Evolutionary conservation across 2,888 invertebrate species (phyloP).

Genomic region (Cerceris ruficornis): DNA sequence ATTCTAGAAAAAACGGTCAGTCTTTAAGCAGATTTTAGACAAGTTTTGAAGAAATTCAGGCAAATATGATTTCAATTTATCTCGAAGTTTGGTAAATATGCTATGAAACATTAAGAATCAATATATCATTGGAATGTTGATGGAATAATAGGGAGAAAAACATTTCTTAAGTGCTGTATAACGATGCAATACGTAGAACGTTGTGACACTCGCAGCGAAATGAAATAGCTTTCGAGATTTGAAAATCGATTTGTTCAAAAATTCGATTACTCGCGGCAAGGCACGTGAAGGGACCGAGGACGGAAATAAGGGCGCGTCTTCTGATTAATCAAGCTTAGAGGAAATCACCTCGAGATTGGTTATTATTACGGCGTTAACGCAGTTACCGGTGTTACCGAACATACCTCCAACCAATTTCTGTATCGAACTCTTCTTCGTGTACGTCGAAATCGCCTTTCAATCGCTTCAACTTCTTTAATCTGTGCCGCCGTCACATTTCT

Average conservation of each 20-base stretch:
- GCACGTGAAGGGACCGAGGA: slow-evolving; percentile 45
- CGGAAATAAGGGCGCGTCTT: slow-evolving; percentile 80
- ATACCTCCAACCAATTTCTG: slow-evolving; percentile 77
- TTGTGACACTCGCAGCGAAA: slow-evolving; percentile 8
- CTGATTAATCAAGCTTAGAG: slow-evolving; percentile 79
- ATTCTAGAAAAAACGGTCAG: too few species aligned
- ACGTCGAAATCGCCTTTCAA: slow-evolving; percentile 63
- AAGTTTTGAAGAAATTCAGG: too few species aligned
- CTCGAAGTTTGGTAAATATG: too few species aligned
- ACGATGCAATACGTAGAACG: background rate
- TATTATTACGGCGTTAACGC: slow-evolving; percentile 80
- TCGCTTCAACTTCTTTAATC: slow-evolving; percentile 33
- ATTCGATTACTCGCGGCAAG: slow-evolving; percentile 69
- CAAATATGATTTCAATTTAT: too few species aligned
- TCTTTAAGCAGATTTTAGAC: too few species aligned
- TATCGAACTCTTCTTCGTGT: slow-evolving; percentile 71
- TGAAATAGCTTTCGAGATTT: slow-evolving; percentile 68
- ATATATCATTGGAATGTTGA: too few species aligned
- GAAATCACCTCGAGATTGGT: slow-evolving; percentile 81
- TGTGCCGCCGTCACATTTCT: slow-evolving; percentile 12
- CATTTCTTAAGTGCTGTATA: too few species aligned
- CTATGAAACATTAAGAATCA: too few species aligned
- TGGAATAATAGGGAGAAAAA: too few species aligned
- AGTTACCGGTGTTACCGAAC: slow-evolving; percentile 75
- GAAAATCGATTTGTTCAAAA: slow-evolving; percentile 73